These are phyloP conservation scores for Ploceus nigricollis DNA, from an alignment of 2,113 vertebrate species.

Conservation along the genomic window DNA sequence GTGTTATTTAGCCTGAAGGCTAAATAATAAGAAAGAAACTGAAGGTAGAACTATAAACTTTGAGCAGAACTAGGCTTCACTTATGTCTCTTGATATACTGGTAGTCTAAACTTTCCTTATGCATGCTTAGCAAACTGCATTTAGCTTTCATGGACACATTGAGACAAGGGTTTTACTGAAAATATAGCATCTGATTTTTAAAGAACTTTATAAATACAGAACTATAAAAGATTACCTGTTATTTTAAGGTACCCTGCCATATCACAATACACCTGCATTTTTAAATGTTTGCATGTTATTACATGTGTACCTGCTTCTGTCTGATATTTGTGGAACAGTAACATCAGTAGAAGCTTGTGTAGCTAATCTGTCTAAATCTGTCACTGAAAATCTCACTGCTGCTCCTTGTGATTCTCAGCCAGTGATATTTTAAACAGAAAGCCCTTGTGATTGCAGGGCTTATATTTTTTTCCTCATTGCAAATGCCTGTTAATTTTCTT, in stretches of 20 bases:
- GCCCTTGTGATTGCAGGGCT: background rate
- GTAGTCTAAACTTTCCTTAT: background rate
- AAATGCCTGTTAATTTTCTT: background rate
- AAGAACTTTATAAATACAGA: background rate
- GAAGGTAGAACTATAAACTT: background rate
- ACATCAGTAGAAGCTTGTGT: conserved; percentile 1
- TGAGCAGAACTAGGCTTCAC: background rate
- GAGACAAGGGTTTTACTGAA: background rate
- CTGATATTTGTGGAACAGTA: background rate
- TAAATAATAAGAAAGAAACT: background rate
- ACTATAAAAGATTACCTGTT: background rate
- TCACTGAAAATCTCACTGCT: background rate
- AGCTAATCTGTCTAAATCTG: background rate
- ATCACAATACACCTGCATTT: background rate
- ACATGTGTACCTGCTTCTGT: background rate
- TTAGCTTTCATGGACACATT: background rate
- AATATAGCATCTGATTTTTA: background rate
- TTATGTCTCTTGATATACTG: background rate
- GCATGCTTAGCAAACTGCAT: background rate
- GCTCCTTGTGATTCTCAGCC: conserved; percentile 5
- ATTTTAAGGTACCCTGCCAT: background rate
- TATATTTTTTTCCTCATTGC: background rate
- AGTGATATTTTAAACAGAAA: background rate
- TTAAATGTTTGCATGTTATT: background rate
- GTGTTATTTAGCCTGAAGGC: background rate